Evolutionary conservation across 1,140 invertebrate genomes (phyloP).

Genomic region (Apis dorsata): DNA sequence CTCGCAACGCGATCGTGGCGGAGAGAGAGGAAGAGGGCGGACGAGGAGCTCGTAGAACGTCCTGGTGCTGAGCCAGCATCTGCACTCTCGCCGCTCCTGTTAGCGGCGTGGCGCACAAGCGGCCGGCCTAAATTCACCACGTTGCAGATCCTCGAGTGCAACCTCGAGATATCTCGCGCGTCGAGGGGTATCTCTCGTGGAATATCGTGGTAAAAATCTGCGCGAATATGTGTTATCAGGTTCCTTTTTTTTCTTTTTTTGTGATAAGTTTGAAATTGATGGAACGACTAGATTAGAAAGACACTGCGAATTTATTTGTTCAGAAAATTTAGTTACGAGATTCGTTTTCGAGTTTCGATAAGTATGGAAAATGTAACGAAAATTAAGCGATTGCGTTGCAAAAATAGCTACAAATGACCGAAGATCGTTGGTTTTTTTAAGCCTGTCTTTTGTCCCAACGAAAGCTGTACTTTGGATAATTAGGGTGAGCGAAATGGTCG

Average conservation of each 20-base stretch:
- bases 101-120: slow-evolving; percentile 11
- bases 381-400: no score
- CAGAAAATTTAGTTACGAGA: no score
- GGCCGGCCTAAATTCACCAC: slow-evolving; percentile 59
- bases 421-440: neutral
- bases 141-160: slow-evolving; percentile 69
- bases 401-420: neutral
- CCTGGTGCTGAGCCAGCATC: slow-evolving; percentile 58
- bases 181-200: slow-evolving; percentile 48
- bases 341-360: no score
- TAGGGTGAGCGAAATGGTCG: neutral
- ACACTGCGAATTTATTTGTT: no score
- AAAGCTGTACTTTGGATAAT: slow-evolving; percentile 14
- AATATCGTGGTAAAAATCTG: neutral
- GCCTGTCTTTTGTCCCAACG: slow-evolving; percentile 5
- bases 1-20: slow-evolving; percentile 7
- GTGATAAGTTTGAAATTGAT: no score
- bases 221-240: neutral
- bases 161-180: slow-evolving; percentile 63
- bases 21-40: slow-evolving; percentile 37
- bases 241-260: no score
- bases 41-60: slow-evolving; percentile 34
- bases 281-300: no score
- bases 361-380: no score
- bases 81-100: slow-evolving; percentile 22